Evolutionary conservation across 2,797 vertebrate species (phyloP).

Genomic region (Schizopygopsis pylzovi): DNA sequence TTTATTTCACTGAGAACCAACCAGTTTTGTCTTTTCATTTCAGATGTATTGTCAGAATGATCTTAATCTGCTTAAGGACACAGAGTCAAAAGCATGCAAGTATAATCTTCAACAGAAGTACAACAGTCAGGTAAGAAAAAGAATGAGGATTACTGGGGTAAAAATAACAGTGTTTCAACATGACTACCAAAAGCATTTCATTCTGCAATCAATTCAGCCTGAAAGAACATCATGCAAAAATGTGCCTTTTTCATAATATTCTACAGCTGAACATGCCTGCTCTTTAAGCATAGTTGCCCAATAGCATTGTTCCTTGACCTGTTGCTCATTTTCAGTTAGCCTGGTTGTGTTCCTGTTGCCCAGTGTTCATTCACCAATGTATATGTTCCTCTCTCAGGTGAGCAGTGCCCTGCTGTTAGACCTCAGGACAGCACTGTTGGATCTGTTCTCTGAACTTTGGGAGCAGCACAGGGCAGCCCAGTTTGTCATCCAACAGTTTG

Average conservation of each 20-base stretch:
- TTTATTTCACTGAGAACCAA: background rate
- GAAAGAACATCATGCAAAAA: background rate
- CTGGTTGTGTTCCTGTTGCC: background rate
- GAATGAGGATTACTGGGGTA: background rate
- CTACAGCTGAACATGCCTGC: background rate
- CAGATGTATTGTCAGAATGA: slow-evolving; percentile 86
- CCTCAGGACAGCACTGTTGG: slow-evolving; percentile 82
- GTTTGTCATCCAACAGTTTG: slow-evolving; percentile 75
- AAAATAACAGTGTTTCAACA: background rate
- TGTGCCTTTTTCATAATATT: background rate
- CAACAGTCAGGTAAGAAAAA: slow-evolving; percentile 54
- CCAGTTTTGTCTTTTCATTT: slow-evolving; percentile 21
- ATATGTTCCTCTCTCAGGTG: slow-evolving; percentile 59
- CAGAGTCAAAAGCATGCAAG: slow-evolving; percentile 78
- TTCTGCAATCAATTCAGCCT: background rate
- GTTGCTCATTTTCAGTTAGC: background rate
- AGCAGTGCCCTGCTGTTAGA: slow-evolving; percentile 78
- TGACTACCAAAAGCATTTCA: background rate
- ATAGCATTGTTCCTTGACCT: background rate
- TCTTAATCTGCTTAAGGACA: slow-evolving; percentile 81
- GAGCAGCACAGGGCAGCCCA: slow-evolving; percentile 78
- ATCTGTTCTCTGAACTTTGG: slow-evolving; percentile 81
- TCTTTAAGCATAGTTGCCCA: background rate
- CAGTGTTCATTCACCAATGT: background rate
- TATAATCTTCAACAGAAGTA: slow-evolving; percentile 52